Evolutionary conservation across 1,140 invertebrate species (phyloP).

Genomic region (Scaptomyza montana): DNA sequence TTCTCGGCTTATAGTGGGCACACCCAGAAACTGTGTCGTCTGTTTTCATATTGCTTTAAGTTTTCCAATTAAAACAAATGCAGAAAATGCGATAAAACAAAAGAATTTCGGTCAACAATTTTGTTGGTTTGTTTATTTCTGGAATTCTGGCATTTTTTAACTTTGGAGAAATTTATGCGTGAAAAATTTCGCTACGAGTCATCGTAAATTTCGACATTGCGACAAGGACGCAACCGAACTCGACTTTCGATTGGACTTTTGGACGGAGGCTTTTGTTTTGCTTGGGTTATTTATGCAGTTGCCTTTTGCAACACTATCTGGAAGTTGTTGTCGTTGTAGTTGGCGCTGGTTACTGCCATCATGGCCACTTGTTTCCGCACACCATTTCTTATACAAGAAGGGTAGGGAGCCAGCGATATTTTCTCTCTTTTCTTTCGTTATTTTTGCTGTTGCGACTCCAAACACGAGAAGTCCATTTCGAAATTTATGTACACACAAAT

Average conservation of each 20-base stretch:
- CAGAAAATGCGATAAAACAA: slow-evolving; percentile 34
- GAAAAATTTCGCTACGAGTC: slow-evolving; percentile 32
- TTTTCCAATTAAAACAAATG: slow-evolving; percentile 51
- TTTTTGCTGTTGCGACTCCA: slow-evolving; percentile 44
- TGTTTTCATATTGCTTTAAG: slow-evolving; percentile 51
- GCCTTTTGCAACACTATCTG: slow-evolving; percentile 63
- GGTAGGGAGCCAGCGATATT: slow-evolving; percentile 11
- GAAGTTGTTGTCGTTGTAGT: slow-evolving; percentile 23
- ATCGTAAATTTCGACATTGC: slow-evolving; percentile 57
- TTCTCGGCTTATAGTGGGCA: neutral
- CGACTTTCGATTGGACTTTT: slow-evolving; percentile 63
- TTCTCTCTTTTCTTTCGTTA: slow-evolving; percentile 17
- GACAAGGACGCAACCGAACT: slow-evolving; percentile 35
- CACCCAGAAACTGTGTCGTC: slow-evolving; percentile 34
- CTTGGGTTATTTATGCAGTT: slow-evolving; percentile 70
- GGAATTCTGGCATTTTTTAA: slow-evolving; percentile 26
- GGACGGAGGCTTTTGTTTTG: slow-evolving; percentile 49
- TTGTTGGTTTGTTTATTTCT: slow-evolving; percentile 34
- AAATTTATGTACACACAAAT: slow-evolving; percentile 82
- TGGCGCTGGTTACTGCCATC: slow-evolving; percentile 37
- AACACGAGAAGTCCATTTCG: slow-evolving; percentile 80
- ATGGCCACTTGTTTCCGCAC: slow-evolving; percentile 68
- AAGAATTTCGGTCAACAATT: slow-evolving; percentile 45
- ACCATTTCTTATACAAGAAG: slow-evolving; percentile 49
- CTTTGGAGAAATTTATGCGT: slow-evolving; percentile 51